Percentiles rank a stretch among this genome's conserved stretches.
These are phyloP conservation scores for Cotesia chilonis DNA, from an alignment of 1,140 invertebrate genomes.

Conservation along the genomic window DNA sequence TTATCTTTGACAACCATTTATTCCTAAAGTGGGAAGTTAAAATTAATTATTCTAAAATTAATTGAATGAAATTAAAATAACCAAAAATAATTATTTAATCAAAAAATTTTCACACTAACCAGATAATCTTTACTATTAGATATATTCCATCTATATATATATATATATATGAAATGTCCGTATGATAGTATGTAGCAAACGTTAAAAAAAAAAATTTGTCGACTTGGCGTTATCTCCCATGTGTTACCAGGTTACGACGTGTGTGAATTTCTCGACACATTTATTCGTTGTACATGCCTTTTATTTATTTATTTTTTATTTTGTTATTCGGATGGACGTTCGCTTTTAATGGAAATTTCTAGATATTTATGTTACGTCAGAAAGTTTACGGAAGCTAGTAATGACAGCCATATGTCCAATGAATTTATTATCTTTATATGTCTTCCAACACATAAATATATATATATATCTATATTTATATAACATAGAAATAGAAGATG, in stretches of 20 bases:
- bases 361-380: slow-evolving; percentile 16
- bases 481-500: slow-evolving; percentile 29
- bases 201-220: slow-evolving; percentile 15
- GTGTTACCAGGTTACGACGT: slow-evolving; percentile 11
- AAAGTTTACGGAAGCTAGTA: slow-evolving; percentile 32
- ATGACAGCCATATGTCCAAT: slow-evolving; percentile 32
- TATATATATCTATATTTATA: slow-evolving; percentile 40
- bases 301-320: slow-evolving; percentile 7
- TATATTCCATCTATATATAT: background rate
- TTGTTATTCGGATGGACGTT: background rate
- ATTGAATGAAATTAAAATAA: too few relatives aligned
- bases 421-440: slow-evolving; percentile 49
- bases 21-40: too few relatives aligned
- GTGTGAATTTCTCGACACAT: slow-evolving; percentile 15
- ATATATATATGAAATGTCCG: background rate
- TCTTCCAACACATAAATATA: slow-evolving; percentile 23
- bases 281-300: background rate
- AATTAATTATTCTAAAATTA: too few relatives aligned
- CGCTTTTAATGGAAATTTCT: slow-evolving; percentile 5
- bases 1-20: too few relatives aligned
- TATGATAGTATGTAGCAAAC: background rate
- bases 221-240: slow-evolving; percentile 18
- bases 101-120: too few relatives aligned
- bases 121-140: background rate
- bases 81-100: too few relatives aligned